These are phyloP conservation scores for Triplophysa tibetana DNA, from an alignment of 2,113 vertebrate species.

Conservation along the genomic window DNA sequence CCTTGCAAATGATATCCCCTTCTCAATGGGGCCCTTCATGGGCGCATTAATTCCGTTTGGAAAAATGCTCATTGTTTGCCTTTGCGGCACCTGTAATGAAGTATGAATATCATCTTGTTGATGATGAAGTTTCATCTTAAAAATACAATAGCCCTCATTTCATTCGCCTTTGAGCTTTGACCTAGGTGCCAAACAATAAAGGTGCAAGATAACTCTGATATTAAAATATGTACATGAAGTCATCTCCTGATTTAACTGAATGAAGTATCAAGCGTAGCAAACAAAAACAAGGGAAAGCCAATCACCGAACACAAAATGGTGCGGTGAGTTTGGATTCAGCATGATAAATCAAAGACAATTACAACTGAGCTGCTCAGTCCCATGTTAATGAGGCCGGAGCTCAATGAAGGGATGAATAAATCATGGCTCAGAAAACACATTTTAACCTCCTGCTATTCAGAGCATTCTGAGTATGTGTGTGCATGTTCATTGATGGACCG, in stretches of 20 bases:
- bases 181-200: neutral
- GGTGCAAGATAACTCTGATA: neutral
- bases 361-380: conserved; percentile 64
- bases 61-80: no score
- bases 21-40: no score
- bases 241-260: conserved; percentile 13
- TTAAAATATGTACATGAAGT: conserved; percentile 33
- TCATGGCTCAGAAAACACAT: conserved; percentile 67
- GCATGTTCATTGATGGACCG: conserved; percentile 41
- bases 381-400: conserved; percentile 70
- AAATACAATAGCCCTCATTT: neutral
- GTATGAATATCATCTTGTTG: neutral
- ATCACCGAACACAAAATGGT: conserved; percentile 67
- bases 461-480: conserved; percentile 37
- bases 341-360: conserved; percentile 72
- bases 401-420: conserved; percentile 70
- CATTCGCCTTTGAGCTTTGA: neutral
- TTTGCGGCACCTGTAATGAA: neutral
- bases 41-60: no score
- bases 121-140: neutral
- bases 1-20: no score
- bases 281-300: conserved; percentile 37
- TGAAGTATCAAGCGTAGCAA: conserved; percentile 7
- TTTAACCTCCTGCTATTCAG: conserved; percentile 57
- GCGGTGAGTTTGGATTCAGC: conserved; percentile 65